Evolutionary conservation across 2,888 invertebrate genomes (phyloP).

Genomic region (Ypsolopha sequella): DNA sequence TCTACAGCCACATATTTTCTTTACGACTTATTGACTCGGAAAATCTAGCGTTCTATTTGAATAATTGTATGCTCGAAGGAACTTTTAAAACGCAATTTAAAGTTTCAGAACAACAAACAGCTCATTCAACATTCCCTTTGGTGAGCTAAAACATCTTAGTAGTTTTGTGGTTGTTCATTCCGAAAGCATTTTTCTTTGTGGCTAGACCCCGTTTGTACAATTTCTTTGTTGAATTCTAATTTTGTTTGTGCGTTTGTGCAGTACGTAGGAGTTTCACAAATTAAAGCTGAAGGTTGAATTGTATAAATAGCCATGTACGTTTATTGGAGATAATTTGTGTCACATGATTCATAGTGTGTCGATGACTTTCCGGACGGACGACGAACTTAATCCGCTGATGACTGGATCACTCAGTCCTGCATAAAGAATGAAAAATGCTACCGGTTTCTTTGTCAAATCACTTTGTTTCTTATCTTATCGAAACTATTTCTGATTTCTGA

Average conservation of each 20-base stretch:
- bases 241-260: background rate
- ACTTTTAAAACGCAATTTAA: constrained; percentile 67
- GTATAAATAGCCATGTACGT: too few relatives aligned
- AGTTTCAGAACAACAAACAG: constrained; percentile 47
- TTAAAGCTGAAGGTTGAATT: too few relatives aligned
- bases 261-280: too few relatives aligned
- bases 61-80: constrained; percentile 33
- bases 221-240: constrained; percentile 1
- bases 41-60: constrained; percentile 14
- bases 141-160: constrained; percentile 41
- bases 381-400: too few relatives aligned
- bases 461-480: too few relatives aligned
- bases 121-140: constrained; percentile 59
- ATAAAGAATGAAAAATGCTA: too few relatives aligned
- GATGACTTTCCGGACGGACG: too few relatives aligned
- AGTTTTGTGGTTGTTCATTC: constrained; percentile 44
- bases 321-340: too few relatives aligned
- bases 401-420: too few relatives aligned
- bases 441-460: too few relatives aligned
- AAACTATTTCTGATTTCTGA: too few relatives aligned
- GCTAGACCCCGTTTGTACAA: constrained; percentile 27
- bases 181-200: constrained; percentile 39
- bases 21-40: background rate
- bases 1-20: background rate
- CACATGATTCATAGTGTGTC: too few relatives aligned